Conservation (phyloP, 2,113 vertebrate species). For the Gorsachius goisagi region DNA sequence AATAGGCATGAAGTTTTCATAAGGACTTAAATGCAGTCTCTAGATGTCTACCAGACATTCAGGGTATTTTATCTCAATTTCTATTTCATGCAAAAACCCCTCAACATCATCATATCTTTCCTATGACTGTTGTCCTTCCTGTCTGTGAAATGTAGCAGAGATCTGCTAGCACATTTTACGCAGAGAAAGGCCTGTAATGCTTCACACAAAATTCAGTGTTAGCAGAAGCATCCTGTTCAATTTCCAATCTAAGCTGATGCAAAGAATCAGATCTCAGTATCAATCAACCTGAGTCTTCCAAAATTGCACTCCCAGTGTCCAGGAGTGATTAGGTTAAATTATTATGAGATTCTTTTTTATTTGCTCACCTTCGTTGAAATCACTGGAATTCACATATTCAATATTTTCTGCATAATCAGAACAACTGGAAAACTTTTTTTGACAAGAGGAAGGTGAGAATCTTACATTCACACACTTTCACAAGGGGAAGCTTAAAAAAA, state of each 20-base stretch:
- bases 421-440: neutral
- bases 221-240: neutral
- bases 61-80: neutral
- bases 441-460: neutral
- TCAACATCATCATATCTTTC: neutral
- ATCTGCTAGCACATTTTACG: neutral
- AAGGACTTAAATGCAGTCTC: accelerated
- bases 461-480: neutral
- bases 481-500: neutral
- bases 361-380: neutral
- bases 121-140: neutral
- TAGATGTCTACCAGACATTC: neutral
- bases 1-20: neutral
- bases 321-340: neutral
- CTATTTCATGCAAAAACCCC: neutral
- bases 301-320: neutral
- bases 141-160: neutral
- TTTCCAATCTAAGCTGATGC: neutral
- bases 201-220: neutral
- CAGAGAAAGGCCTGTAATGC: neutral
- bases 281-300: neutral
- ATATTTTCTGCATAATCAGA: neutral
- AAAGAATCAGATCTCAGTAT: neutral
- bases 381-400: neutral
- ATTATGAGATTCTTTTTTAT: neutral